Conservation (phyloP, 2,888 invertebrate species). For the Cyaniris semiargus region DNA sequence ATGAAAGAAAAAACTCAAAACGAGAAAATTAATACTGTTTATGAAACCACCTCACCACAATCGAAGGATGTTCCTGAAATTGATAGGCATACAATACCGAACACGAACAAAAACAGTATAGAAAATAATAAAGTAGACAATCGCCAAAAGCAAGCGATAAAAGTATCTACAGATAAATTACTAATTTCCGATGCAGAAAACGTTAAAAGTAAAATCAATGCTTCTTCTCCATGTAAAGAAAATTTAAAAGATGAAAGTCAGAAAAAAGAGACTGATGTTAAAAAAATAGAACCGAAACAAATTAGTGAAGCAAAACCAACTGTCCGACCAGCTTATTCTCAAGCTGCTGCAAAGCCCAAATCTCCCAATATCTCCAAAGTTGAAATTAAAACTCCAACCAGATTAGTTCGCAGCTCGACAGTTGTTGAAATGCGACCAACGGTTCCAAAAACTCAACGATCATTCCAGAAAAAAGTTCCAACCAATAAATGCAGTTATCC, state of each 20-base stretch:
- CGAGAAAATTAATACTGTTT: not conserved
- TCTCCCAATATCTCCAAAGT: slow-evolving; percentile 53
- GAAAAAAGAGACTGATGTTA: slow-evolving; percentile 49
- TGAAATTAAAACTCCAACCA: slow-evolving; percentile 59
- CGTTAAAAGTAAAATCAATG: slow-evolving; percentile 32
- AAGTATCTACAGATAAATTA: not conserved
- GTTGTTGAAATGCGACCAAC: slow-evolving; percentile 68
- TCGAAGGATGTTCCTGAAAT: not conserved
- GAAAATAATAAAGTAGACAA: not conserved
- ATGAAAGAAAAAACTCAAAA: not conserved
- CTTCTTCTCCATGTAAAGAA: slow-evolving; percentile 5
- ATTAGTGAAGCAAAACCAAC: slow-evolving; percentile 50
- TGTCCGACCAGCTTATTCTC: slow-evolving; percentile 70
- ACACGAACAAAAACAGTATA: not conserved
- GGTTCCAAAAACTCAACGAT: slow-evolving; percentile 51
- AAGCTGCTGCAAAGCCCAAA: slow-evolving; percentile 77
- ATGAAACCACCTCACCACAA: not conserved
- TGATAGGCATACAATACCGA: not conserved
- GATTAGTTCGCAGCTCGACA: slow-evolving; percentile 68
- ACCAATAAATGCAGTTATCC: slow-evolving; percentile 75
- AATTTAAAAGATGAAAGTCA: slow-evolving; percentile 38
- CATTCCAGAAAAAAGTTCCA: slow-evolving; percentile 60
- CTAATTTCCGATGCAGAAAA: slow-evolving; percentile 18
- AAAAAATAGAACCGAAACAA: slow-evolving; percentile 52
- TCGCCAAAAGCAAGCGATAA: not conserved